Conservation (phyloP, 2,797 vertebrate species). For the Varecia variegata region DNA sequence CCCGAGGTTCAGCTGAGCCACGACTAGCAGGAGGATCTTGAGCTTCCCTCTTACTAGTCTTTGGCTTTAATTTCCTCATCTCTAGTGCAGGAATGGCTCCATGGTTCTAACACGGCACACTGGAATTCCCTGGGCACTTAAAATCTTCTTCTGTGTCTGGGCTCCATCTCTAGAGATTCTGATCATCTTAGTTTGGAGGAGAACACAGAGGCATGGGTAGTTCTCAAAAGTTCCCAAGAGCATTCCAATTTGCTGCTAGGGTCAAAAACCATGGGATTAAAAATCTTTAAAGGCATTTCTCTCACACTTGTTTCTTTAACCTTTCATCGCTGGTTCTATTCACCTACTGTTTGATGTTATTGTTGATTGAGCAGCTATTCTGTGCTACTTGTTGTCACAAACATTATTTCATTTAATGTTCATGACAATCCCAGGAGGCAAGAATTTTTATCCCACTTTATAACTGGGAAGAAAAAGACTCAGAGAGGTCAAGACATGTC, state of each 20-base stretch:
- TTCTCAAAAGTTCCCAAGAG: background rate
- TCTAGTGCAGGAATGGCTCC: background rate
- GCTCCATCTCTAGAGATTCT: background rate
- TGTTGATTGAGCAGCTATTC: background rate
- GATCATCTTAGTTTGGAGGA: background rate
- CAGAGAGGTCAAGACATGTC: background rate
- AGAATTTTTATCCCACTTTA: background rate
- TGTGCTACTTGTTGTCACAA: background rate
- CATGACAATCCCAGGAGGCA: background rate
- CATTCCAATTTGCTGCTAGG: background rate
- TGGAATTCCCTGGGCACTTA: background rate
- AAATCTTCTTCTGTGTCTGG: background rate
- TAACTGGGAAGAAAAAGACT: background rate
- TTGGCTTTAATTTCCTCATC: background rate
- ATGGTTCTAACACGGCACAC: background rate
- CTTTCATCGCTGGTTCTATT: background rate
- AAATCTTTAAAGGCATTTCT: background rate
- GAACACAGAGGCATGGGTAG: background rate
- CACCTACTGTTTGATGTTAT: background rate
- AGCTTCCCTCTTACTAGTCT: background rate
- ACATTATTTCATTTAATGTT: constrained; percentile 14
- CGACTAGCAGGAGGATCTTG: too few relatives aligned
- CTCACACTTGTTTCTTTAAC: background rate
- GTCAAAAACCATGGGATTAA: background rate
- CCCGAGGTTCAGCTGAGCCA: background rate